Evolutionary conservation across 2,113 vertebrate genomes (phyloP).

Genomic region (Notothenia rossii): DNA sequence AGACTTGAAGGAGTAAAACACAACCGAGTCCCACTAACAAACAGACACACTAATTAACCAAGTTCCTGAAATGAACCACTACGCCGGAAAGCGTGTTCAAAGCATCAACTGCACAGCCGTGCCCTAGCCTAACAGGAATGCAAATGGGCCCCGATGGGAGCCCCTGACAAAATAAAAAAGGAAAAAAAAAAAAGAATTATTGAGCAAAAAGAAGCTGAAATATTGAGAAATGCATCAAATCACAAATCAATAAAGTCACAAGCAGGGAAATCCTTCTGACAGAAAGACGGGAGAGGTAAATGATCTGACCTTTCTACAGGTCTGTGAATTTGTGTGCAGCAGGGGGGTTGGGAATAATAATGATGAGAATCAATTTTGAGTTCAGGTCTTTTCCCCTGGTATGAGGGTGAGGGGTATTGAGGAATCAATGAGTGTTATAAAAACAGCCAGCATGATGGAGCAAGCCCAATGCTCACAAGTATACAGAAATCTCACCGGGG

Average conservation of each 20-base stretch:
- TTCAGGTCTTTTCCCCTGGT: slow-evolving; percentile 23
- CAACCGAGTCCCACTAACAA: slow-evolving; percentile 40
- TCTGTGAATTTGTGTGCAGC: slow-evolving; percentile 55
- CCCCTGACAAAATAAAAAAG: slow-evolving; percentile 34
- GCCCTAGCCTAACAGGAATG: slow-evolving; percentile 50
- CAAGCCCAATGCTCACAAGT: slow-evolving; percentile 43
- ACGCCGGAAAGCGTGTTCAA: slow-evolving; percentile 69
- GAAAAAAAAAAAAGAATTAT: slow-evolving; percentile 2
- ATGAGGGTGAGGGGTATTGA: slow-evolving; percentile 16
- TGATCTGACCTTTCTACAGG: slow-evolving; percentile 69
- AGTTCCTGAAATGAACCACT: slow-evolving; percentile 74
- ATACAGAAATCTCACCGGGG: slow-evolving; percentile 21
- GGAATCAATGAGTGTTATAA: slow-evolving; percentile 68
- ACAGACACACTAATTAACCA: slow-evolving; percentile 75
- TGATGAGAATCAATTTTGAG: slow-evolving; percentile 69
- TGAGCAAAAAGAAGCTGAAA: slow-evolving; percentile 31
- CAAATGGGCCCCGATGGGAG: slow-evolving; percentile 50
- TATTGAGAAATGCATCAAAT: slow-evolving; percentile 29
- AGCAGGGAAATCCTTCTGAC: slow-evolving; percentile 43
- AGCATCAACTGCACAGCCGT: slow-evolving; percentile 60
- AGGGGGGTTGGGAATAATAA: slow-evolving; percentile 56
- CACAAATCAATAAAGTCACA: slow-evolving; percentile 50
- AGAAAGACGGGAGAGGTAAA: slow-evolving; percentile 37
- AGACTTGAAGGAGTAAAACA: slow-evolving; percentile 27
- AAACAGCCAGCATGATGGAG: slow-evolving; percentile 31